Base-by-base conservation (phyloP, 2,888 invertebrate species). In the Meta bourneti region DNA sequence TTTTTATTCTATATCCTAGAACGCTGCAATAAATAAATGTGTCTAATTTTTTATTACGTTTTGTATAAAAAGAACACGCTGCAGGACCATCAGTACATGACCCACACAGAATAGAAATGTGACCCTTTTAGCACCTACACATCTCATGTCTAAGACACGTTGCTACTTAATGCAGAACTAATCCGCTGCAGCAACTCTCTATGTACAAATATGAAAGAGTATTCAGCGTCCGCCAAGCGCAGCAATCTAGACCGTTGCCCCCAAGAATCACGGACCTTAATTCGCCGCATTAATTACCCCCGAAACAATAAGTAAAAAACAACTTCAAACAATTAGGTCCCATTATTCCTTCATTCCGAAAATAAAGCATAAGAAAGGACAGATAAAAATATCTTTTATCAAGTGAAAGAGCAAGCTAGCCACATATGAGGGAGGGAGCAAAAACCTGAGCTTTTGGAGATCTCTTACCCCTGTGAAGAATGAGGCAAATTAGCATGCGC, bases 371-470 rank as follows among this genome's bases (percentile, higher is more conserved):
- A 91, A 87, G 86, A 86, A 85, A 86, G 80, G 78, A 87, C 78
- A 83, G 91, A 91, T 91, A 91, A 91, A 91, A 91, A 91, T 91
- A 91, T 90, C 85, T 83, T 79, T 91, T 91, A 91, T 91, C 91
- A 91, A 82, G 71, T 61, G 51, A 83, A 85, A 90, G 90, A 86
- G 82, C 75, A 79, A 79, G 51, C 16, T 16, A 51, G 51, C 34
- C n/a, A 6, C 70, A 34, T 34, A 34, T 34, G 34, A 34, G 34
- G 34, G 34, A 34, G n/a, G n/a, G 80, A 74, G 75, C 89, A 89
- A 89, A 89, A 89, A 89, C 91, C 91, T 91, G 81, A 70, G 81
- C 75, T 70, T 90, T 77, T 77, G 19, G 80, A 81, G 78, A 80
- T 90, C 85, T 74, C 20, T 77, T 75, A 80, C 79, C 61, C 77